These are phyloP conservation scores for Nymphalis c-album DNA, from an alignment of 2,888 invertebrate genomes.

Conservation along the genomic window DNA sequence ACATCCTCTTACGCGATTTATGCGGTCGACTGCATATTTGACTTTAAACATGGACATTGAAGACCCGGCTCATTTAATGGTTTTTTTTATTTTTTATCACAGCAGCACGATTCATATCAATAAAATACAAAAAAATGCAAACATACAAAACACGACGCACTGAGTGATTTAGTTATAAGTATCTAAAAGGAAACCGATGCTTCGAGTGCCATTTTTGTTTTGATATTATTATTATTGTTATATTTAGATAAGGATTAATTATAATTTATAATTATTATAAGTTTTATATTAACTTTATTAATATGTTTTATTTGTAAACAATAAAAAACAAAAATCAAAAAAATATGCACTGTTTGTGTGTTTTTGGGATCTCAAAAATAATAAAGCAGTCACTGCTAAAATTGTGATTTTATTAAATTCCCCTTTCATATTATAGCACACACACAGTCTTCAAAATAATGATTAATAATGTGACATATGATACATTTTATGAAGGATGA, in stretches of 20 bases:
- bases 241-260: conserved; percentile 23
- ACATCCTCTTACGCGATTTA: conserved; percentile 33
- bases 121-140: conserved; percentile 55
- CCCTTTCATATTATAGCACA: neutral
- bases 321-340: conserved; percentile 44
- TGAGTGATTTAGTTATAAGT: conserved; percentile 42
- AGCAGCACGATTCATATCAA: conserved; percentile 62
- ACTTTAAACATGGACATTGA: conserved; percentile 14
- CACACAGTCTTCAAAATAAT: too few species aligned
- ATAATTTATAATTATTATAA: conserved; percentile 17
- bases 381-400: conserved; percentile 68
- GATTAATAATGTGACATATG: neutral
- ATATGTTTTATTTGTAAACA: conserved; percentile 42
- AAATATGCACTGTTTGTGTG: conserved; percentile 74
- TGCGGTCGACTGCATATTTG: conserved; percentile 44
- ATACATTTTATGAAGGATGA: neutral
- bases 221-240: conserved; percentile 37
- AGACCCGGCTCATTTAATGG: conserved; percentile 61
- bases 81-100: conserved; percentile 46
- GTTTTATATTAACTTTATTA: conserved; percentile 26
- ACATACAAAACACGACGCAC: conserved; percentile 44
- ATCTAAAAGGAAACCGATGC: conserved; percentile 64
- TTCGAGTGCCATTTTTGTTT: conserved; percentile 73
- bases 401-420: conserved; percentile 41
- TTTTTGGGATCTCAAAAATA: conserved; percentile 82